Evolutionary conservation across 2,113 vertebrate species (phyloP), one percentile per base, ranked within the genome.

Genomic region (Brachyistius frenatus): DNA sequence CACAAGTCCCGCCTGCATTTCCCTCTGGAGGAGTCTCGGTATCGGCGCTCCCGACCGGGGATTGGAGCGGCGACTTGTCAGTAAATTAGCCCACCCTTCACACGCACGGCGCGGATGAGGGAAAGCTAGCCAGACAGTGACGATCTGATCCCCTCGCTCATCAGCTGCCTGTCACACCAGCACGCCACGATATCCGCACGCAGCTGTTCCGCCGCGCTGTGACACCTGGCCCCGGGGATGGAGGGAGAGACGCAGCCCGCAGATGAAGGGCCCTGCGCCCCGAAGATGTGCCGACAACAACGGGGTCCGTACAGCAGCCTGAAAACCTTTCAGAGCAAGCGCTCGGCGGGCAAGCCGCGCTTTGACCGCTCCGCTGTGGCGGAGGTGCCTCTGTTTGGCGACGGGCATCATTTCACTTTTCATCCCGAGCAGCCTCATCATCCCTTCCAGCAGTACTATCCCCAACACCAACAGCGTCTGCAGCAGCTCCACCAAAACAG

Each of bases 31-130:
- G 91, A 87, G 84, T 67, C 83, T 84, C 87, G 37, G 53, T 76
- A 39, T 79, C 78, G 56, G 86, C 63, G 80, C 85, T 85, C 74
- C 91, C 89, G 91, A 67, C 82, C 84, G 91, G 92, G 96, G 96
- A 98, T 97, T 98, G 97, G 97, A 94, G 95, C 90, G 93, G 91
- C 88, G 76, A 93, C 89, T 88, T 96, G 96, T 97, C 97, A 96
- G 96, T 97, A 92, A 92, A 87, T 84, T 61, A 91, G 84, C 89
- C 91, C 90, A 78, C 84, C 92, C 92, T 89, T 75, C 83, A 54
- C 80, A 46, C 81, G 85, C 84, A 89, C 44, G 4, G 44, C n/a
- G 46, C 10, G 41, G 6, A 23, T 14, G 32, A 5, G 85, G 84
- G 86, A 76, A 86, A 92, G 84, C 77, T 84, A 87, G 84, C 84